A percentile compares a stretch with the other conserved stretches of the same genome.
These are phyloP conservation scores for Saturnia japonica DNA, from an alignment of 2,888 invertebrate genomes.

Conservation along the genomic window DNA sequence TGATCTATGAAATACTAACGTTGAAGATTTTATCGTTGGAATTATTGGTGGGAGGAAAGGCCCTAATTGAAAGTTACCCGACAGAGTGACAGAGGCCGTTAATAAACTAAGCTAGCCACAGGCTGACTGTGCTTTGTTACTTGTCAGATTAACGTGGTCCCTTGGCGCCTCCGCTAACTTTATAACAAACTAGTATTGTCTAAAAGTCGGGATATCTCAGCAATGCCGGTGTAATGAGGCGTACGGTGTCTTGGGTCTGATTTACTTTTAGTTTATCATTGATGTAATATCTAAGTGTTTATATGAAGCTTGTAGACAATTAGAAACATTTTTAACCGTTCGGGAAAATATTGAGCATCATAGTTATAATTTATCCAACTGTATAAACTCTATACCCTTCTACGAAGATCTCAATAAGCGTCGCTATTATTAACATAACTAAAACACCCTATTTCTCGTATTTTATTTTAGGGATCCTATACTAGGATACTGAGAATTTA, in stretches of 20 bases:
- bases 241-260: constrained; percentile 12
- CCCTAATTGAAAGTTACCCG: constrained; percentile 60
- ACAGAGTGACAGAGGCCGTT: constrained; percentile 52
- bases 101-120: constrained; percentile 43
- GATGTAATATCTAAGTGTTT: not conserved
- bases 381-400: not conserved
- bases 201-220: constrained; percentile 30
- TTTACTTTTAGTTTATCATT: constrained; percentile 9
- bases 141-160: constrained; percentile 60
- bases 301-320: not conserved
- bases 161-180: constrained; percentile 40
- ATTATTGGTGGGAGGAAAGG: constrained; percentile 35
- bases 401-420: too few relatives aligned
- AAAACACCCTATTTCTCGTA: not conserved
- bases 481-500: not conserved
- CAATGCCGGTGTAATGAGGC: constrained; percentile 21
- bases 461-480: not conserved
- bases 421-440: too few relatives aligned
- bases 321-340: not conserved
- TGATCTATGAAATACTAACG: not conserved
- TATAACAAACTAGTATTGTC: constrained; percentile 43
- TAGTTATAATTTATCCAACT: not conserved
- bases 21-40: constrained; percentile 15
- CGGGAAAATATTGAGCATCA: not conserved
- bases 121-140: constrained; percentile 52